These are phyloP conservation scores for Pelochelys cantorii DNA, from an alignment of 2,797 vertebrate genomes.

Conservation along the genomic window DNA sequence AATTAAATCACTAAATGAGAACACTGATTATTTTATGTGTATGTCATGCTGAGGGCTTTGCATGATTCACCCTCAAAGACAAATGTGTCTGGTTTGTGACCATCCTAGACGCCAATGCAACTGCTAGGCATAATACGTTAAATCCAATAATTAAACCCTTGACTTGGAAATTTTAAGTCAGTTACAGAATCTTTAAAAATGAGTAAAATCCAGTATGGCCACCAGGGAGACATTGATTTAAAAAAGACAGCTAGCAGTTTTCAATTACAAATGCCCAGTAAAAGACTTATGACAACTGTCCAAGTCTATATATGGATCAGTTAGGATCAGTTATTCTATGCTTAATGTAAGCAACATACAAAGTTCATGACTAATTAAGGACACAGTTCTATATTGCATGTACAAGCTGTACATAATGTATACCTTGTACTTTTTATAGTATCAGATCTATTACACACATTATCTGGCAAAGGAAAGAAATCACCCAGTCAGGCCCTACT, in stretches of 20 bases:
- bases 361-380: not conserved
- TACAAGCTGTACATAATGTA: not conserved
- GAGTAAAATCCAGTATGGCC: not conserved
- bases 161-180: not conserved
- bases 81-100: slow-evolving; percentile 17
- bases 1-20: slow-evolving; percentile 50
- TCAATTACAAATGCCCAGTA: not conserved
- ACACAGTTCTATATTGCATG: not conserved
- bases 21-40: slow-evolving; percentile 35
- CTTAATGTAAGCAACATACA: not conserved
- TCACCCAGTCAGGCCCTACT: not conserved
- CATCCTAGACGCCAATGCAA: not conserved
- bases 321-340: not conserved
- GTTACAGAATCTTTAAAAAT: not conserved
- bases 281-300: not conserved
- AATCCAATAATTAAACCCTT: not conserved
- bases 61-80: slow-evolving; percentile 12
- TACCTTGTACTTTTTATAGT: not conserved
- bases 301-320: not conserved
- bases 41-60: not conserved
- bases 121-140: not conserved
- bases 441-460: not conserved
- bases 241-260: not conserved
- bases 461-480: not conserved
- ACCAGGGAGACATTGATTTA: not conserved